phyloP scores from a whole-genome alignment of 2,888 invertebrate genomes.

The Myopa tessellatipennis region DNA sequence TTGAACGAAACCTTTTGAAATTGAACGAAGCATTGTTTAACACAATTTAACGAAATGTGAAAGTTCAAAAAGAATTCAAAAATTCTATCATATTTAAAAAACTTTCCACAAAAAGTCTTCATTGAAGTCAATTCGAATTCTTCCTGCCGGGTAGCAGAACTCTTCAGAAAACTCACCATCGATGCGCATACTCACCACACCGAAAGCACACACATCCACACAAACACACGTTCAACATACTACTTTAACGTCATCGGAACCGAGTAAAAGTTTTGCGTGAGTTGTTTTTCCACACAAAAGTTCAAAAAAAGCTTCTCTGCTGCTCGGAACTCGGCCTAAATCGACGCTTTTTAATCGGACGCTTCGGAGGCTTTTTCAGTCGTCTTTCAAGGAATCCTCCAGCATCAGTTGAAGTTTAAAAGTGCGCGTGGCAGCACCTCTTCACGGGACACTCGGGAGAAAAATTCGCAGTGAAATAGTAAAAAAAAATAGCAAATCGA shows the following conservation, averaged over 20 bases:
- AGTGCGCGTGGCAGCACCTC: constrained; percentile 30
- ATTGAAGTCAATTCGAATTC: too few relatives aligned
- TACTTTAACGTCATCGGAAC: too few relatives aligned
- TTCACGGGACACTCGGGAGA: neutral
- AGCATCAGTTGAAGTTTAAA: constrained; percentile 34
- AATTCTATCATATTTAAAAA: too few relatives aligned
- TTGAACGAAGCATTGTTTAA: too few relatives aligned
- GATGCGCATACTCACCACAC: constrained; percentile 26
- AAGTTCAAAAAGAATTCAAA: too few relatives aligned
- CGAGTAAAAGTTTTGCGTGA: too few relatives aligned
- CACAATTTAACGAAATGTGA: too few relatives aligned
- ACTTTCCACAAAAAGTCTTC: too few relatives aligned
- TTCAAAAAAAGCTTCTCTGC: constrained; percentile 16
- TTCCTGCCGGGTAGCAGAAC: too few relatives aligned
- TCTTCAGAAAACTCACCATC: neutral
- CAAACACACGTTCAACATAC: too few relatives aligned
- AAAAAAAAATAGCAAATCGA: neutral
- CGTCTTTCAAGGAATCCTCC: neutral
- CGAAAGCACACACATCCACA: constrained; percentile 1
- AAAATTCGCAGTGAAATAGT: constrained; percentile 23
- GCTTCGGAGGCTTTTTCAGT: constrained; percentile 19
- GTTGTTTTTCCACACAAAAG: neutral
- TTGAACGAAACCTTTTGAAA: too few relatives aligned
- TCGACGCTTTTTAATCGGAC: neutral
- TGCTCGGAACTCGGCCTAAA: neutral